Base-by-base conservation (phyloP, 2,888 invertebrate species). In the Cabera pusaria region DNA sequence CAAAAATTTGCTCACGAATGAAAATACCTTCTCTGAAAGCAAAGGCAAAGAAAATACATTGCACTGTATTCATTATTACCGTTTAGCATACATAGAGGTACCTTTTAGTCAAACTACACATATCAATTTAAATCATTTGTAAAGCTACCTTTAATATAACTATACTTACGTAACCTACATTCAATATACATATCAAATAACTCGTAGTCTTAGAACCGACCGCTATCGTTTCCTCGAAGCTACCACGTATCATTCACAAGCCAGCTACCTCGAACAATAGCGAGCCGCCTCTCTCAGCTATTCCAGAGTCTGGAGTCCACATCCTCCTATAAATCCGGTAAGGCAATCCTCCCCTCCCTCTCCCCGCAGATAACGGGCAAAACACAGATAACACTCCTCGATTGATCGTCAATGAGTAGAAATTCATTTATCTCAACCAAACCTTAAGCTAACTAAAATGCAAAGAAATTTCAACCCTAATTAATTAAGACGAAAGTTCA, bases 391-490 rank as follows among this genome's bases (percentile, higher is more conserved):
- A 80, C 78, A 63, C 49, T 57, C 61, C 62, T 65, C 81, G 81
- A 86, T 84, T 86, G 85, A 86, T 86, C 84, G 81, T 64, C 83
- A 84, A 85, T 83, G 81, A 85, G 73, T 75, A 73, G 78, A 75
- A 82, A 85, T 85, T 85, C 83, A 86, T 86, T 85, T 85, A 84
- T 85, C 81, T 83, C 69, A 65, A 66, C 68, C 67, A 67, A 67
- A 64, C 61, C 65, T 61, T 55, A 49, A 56, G 48, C 35, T 40
- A 35, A 25, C 26, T 14, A 8, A 10, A 1, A 17, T 5, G 8
- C 47, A 52, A 18, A 14, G 23, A 2, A 58, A 59, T 56, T 47
- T 35, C 8, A 28, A 53, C 64, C 42, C 37, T 70, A 54, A 44
- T 34, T 48, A 6, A 16, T 14, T 6, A 33, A 23, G 0, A 0